phyloP scores from a whole-genome alignment of 2,113 vertebrate species.

The Melanerpes formicivorus region DNA sequence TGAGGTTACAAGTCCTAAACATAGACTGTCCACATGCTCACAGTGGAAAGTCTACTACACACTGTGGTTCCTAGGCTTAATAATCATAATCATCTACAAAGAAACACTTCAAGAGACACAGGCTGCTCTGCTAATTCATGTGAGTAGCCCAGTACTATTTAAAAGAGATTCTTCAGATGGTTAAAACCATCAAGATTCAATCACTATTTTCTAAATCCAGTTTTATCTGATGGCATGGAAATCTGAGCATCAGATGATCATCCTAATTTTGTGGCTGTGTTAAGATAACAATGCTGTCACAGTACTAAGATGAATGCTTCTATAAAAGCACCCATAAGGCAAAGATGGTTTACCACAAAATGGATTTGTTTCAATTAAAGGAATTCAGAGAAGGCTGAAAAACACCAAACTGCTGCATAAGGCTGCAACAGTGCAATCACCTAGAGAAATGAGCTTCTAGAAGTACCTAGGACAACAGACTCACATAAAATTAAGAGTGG shows the following conservation, averaged over 20 bases:
- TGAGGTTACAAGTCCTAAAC: background rate
- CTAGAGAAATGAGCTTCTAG: constrained; percentile 48
- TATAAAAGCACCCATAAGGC: background rate
- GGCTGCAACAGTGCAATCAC: background rate
- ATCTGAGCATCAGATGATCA: background rate
- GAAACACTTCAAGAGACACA: background rate
- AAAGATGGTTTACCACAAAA: background rate
- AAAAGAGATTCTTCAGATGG: background rate
- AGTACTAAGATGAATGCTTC: background rate
- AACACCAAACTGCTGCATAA: background rate
- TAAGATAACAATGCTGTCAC: background rate
- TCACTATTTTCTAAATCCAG: constrained; percentile 9
- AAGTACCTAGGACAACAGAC: constrained; percentile 39
- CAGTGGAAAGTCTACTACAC: background rate
- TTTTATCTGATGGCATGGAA: constrained; percentile 23
- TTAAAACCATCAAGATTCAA: background rate
- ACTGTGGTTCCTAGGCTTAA: background rate
- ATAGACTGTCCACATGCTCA: background rate
- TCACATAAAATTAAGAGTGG: constrained; percentile 37
- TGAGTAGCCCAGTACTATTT: background rate
- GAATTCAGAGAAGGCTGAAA: background rate
- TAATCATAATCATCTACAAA: background rate
- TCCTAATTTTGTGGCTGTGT: background rate
- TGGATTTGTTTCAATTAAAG: constrained; percentile 17
- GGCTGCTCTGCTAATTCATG: background rate